Conservation (phyloP, 1,140 invertebrate species). For the Polypedilum pembai region DNA sequence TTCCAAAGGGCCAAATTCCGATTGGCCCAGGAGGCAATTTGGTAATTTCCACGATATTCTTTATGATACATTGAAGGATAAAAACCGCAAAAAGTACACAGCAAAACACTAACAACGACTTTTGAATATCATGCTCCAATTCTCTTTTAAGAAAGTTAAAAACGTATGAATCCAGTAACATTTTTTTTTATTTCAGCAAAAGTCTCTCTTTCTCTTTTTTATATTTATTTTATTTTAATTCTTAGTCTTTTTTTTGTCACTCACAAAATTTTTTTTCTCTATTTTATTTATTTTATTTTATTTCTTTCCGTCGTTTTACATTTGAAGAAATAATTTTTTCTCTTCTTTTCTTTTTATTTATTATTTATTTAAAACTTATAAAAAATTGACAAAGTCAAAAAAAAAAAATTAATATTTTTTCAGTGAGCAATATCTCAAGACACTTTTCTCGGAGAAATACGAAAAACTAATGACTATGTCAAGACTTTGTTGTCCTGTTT, state of each 20-base stretch:
- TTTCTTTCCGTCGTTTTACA: not conserved
- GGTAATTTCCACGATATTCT: conserved; percentile 46
- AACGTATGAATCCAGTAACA: conserved; percentile 40
- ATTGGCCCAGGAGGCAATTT: conserved; percentile 75
- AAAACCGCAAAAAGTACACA: conserved; percentile 46
- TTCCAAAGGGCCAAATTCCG: conserved; percentile 75
- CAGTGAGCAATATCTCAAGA: not conserved
- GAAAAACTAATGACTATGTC: conserved; percentile 26
- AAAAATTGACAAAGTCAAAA: not conserved
- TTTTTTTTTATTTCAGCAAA: conserved; percentile 32
- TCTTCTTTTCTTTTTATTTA: not conserved
- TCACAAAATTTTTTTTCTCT: not conserved
- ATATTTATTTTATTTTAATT: not conserved
- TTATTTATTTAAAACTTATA: not conserved
- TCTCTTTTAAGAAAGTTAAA: conserved; percentile 40
- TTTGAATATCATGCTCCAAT: conserved; percentile 36
- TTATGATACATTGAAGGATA: conserved; percentile 47
- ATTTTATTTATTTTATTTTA: not conserved
- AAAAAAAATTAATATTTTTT: not conserved
- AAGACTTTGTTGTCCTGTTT: conserved; percentile 20
- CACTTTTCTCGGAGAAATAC: conserved; percentile 22
- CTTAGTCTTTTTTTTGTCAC: not conserved
- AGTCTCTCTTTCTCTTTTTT: conserved; percentile 20
- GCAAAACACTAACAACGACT: conserved; percentile 49
- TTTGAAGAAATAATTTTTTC: not conserved